These are phyloP conservation scores for Muscicapa striata DNA, from an alignment of 2,797 vertebrate genomes.

Conservation along the genomic window DNA sequence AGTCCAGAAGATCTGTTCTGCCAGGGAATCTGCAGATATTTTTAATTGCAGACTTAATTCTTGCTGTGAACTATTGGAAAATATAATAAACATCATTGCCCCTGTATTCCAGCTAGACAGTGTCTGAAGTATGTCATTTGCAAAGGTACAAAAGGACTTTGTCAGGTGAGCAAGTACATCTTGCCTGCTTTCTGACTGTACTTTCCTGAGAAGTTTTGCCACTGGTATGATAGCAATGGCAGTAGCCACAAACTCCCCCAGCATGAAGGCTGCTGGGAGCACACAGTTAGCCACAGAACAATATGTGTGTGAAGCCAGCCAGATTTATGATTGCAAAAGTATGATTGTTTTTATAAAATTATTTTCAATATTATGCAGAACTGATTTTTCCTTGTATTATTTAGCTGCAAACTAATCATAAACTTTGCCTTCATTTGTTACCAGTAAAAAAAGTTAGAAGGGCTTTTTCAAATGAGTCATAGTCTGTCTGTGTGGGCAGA, in stretches of 20 bases:
- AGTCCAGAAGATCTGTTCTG: not conserved
- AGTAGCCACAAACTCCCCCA: not conserved
- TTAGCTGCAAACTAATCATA: not conserved
- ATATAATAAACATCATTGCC: not conserved
- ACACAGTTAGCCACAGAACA: not conserved
- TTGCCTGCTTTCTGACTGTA: not conserved
- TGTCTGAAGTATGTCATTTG: not conserved
- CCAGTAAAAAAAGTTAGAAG: not conserved
- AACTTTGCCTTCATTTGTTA: not conserved
- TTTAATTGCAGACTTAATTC: not conserved
- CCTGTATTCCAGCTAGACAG: not conserved
- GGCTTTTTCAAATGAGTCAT: not conserved
- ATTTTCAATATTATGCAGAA: not conserved
- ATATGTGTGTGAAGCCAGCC: not conserved
- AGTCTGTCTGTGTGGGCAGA: not conserved
- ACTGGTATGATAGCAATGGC: not conserved
- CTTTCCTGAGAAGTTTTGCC: not conserved
- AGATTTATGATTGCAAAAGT: not conserved
- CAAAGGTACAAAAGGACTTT: fast-evolving
- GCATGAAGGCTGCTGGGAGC: not conserved
- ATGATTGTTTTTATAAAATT: fast-evolving
- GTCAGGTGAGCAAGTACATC: not conserved
- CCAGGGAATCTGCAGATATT: not conserved
- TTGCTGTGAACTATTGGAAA: not conserved
- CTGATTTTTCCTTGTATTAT: not conserved